Evolutionary conservation across 2,113 vertebrate genomes (phyloP).

Genomic region (Lophura nycthemera): DNA sequence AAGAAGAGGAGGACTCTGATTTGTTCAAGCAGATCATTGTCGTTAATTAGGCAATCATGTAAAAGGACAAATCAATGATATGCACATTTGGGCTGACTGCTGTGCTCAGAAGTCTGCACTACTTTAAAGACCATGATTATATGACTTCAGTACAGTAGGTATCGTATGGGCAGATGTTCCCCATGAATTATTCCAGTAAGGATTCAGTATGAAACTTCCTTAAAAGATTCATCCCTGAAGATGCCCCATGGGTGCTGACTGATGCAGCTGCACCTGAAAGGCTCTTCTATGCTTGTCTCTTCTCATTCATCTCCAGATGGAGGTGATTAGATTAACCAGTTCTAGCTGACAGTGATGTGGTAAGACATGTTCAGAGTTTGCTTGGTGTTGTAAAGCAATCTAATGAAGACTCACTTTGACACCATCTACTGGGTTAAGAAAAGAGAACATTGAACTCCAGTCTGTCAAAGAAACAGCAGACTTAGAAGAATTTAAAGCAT

Average conservation of each 20-base stretch:
- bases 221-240: background rate
- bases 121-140: background rate
- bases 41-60: background rate
- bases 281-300: background rate
- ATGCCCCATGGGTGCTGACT: background rate
- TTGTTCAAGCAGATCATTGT: no score
- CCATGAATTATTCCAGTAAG: background rate
- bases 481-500: background rate
- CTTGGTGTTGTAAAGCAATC: background rate
- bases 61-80: background rate
- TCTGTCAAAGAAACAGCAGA: background rate
- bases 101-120: background rate
- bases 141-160: background rate
- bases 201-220: background rate
- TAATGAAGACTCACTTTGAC: background rate
- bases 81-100: background rate
- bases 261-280: background rate
- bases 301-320: background rate
- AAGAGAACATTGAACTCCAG: background rate
- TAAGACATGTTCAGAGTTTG: background rate
- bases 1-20: no score
- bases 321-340: background rate
- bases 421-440: background rate
- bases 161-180: background rate
- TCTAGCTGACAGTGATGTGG: background rate